These are phyloP conservation scores for Platanista minor DNA, from an alignment of 2,113 vertebrate species.

Conservation along the genomic window DNA sequence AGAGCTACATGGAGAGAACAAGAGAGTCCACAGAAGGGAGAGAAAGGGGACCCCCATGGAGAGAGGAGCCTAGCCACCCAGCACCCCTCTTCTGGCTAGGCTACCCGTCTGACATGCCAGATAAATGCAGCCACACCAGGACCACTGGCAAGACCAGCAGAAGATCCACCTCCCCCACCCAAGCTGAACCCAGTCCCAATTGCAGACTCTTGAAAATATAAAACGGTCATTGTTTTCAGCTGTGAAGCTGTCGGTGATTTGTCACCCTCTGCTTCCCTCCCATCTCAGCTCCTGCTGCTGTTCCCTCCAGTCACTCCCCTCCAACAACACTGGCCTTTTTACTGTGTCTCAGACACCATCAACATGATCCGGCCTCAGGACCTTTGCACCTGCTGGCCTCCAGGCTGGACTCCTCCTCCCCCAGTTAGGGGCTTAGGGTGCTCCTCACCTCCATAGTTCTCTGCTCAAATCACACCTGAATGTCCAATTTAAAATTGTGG, in stretches of 20 bases:
- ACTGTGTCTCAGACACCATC: not conserved
- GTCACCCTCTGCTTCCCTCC: no score
- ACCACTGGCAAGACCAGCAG: not conserved
- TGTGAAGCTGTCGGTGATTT: not conserved
- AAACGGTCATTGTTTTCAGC: not conserved
- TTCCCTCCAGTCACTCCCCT: no score
- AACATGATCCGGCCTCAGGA: no score
- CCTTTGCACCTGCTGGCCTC: no score
- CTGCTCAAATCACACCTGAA: not conserved
- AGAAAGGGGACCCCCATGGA: not conserved
- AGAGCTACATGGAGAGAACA: accelerated
- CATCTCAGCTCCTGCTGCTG: not conserved
- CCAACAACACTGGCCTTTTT: not conserved
- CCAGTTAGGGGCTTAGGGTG: not conserved
- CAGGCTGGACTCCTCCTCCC: not conserved
- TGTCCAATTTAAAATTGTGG: not conserved
- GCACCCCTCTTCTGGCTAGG: not conserved
- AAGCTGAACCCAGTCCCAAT: not conserved
- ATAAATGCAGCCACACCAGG: not conserved
- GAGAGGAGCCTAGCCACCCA: not conserved
- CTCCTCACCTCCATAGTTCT: no score
- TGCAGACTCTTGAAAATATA: no score
- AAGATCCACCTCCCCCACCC: not conserved
- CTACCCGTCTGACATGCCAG: not conserved
- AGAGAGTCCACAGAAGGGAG: not conserved